phyloP scores from a whole-genome alignment of 1,140 invertebrate species.

The Cherax quadricarinatus region DNA sequence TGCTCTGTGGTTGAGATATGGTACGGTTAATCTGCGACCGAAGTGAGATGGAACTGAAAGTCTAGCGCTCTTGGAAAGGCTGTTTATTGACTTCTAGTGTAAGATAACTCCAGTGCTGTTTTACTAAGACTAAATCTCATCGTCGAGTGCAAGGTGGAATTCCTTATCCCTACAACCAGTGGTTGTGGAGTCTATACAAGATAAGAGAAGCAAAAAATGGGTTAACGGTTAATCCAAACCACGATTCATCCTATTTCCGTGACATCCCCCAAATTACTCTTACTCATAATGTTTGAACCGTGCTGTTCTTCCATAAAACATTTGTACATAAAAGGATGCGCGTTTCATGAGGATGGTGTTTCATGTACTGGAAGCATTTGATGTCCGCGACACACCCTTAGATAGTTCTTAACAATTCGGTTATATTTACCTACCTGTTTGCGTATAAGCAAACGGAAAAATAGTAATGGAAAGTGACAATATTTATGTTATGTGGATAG shows the following conservation, averaged over 20 bases:
- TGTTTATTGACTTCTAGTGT: conserved; percentile 55
- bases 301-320: conserved; percentile 53
- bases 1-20: not conserved
- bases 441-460: not conserved
- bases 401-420: not conserved
- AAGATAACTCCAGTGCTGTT: conserved; percentile 50
- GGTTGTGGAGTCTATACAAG: conserved; percentile 47
- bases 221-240: conserved; percentile 11
- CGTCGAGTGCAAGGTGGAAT: conserved; percentile 53
- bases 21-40: not conserved
- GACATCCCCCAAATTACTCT: conserved; percentile 28
- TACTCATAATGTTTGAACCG: conserved; percentile 20
- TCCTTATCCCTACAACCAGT: conserved; percentile 51
- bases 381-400: not conserved
- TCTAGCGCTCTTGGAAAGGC: conserved; percentile 44
- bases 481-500: no score
- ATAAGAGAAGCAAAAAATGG: not conserved
- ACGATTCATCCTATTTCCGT: not conserved
- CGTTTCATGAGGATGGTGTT: conserved; percentile 14
- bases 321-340: conserved; percentile 29
- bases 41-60: not conserved
- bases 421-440: not conserved
- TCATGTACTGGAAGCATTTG: conserved; percentile 48
- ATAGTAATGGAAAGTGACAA: no score
- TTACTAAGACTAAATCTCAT: conserved; percentile 25